Percentiles rank a stretch among this genome's conserved stretches.
phyloP scores from a whole-genome alignment of 2,113 vertebrate genomes.

The Rhabdomys dilectus region DNA sequence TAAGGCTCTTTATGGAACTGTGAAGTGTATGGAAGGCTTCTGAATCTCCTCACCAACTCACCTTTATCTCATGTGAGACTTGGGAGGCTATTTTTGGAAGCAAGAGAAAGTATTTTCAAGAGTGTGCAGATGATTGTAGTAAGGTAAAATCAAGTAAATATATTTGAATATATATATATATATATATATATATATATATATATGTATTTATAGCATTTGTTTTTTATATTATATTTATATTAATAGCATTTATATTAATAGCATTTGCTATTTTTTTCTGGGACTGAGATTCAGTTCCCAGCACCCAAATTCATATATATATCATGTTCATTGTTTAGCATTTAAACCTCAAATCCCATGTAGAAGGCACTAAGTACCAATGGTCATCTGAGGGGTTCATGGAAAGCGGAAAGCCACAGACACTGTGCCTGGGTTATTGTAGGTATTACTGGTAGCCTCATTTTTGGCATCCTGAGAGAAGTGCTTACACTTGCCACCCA shows the following conservation, averaged over 20 bases:
- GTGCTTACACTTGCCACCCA: neutral
- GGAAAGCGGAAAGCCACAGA: neutral
- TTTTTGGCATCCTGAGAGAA: neutral
- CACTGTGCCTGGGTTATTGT: neutral
- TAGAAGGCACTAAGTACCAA: neutral
- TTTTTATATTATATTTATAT: no score
- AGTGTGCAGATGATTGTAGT: neutral
- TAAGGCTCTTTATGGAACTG: neutral
- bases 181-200: no score
- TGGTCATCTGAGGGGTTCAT: neutral
- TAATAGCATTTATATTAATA: no score
- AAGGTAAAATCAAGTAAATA: neutral
- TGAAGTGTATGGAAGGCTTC: neutral
- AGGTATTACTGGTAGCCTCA: neutral
- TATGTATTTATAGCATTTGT: no score
- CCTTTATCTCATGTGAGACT: neutral
- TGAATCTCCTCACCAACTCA: neutral
- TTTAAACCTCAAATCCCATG: slow-evolving; percentile 18
- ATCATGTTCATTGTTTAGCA: neutral
- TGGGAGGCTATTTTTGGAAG: slow-evolving; percentile 3
- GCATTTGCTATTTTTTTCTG: no score
- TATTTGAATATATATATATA: neutral
- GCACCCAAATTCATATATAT: no score
- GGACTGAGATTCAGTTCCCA: no score
- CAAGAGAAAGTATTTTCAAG: slow-evolving; percentile 21